phyloP scores from a whole-genome alignment of 2,113 vertebrate genomes.

The Chiloscyllium plagiosum region DNA sequence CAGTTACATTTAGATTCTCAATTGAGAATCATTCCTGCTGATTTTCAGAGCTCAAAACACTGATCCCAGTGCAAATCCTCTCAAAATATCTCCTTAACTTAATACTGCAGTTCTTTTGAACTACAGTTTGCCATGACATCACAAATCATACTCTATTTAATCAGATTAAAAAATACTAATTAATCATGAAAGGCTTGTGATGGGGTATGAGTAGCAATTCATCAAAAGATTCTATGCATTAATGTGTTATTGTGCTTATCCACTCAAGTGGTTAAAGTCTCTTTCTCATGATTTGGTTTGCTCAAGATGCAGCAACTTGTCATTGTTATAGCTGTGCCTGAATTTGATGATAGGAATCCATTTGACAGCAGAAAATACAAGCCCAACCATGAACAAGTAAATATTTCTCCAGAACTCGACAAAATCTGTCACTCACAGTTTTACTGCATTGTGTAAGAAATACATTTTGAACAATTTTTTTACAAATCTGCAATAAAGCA shows the following conservation, averaged over 20 bases:
- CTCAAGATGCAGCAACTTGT: not conserved
- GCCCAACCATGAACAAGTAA: not conserved
- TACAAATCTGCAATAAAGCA: not conserved
- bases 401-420: not conserved
- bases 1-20: not conserved
- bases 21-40: not conserved
- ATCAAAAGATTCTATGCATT: not conserved
- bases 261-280: not conserved
- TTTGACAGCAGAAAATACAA: not conserved
- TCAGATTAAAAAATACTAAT: not conserved
- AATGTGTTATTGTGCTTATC: not conserved
- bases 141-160: not conserved
- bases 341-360: not conserved
- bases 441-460: not conserved
- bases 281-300: not conserved
- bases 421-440: not conserved
- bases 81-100: not conserved
- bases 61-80: not conserved
- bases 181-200: not conserved
- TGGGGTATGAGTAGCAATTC: not conserved
- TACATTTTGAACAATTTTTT: not conserved
- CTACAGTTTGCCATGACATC: not conserved
- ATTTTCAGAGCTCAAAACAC: not conserved
- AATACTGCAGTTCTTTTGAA: not conserved
- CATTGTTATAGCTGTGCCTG: not conserved